phyloP scores from a whole-genome alignment of 2,113 vertebrate species.

The Cheilinus undulatus region DNA sequence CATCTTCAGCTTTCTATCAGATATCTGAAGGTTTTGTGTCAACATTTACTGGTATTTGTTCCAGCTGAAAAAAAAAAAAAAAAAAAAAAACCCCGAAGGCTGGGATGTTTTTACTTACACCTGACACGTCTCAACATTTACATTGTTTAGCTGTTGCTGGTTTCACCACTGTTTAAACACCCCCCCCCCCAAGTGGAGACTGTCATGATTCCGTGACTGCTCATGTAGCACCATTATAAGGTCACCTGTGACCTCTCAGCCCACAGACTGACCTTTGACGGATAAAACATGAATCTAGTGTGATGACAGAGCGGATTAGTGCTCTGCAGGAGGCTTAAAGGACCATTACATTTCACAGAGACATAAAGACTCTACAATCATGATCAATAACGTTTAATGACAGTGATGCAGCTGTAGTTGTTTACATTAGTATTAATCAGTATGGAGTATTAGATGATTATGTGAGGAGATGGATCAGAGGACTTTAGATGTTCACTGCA shows the following conservation, averaged over 20 bases:
- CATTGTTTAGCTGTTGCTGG: no score
- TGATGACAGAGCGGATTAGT: conserved; percentile 33
- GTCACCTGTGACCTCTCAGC: conserved; percentile 25
- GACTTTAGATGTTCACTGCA: background rate
- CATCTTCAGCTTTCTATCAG: no score
- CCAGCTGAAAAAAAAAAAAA: no score
- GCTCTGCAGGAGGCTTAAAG: conserved; percentile 40
- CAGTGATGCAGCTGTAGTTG: conserved; percentile 22
- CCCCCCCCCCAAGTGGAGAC: no score
- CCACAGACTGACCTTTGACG: conserved; percentile 16
- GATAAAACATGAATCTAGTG: conserved; percentile 13
- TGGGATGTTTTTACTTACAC: no score
- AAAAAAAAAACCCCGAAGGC: no score
- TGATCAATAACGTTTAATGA: conserved; percentile 68
- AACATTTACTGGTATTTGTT: no score
- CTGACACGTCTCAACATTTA: no score
- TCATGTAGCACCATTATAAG: background rate
- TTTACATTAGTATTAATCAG: background rate
- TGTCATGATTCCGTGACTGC: background rate
- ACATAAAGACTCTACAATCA: conserved; percentile 47
- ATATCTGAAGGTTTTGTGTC: no score
- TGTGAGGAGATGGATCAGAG: conserved; percentile 16
- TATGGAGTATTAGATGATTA: conserved; percentile 3
- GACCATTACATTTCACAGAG: conserved; percentile 54
- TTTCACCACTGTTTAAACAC: no score